Base-by-base conservation (phyloP, 2,888 invertebrate genomes). In the Lithophane leautieri region DNA sequence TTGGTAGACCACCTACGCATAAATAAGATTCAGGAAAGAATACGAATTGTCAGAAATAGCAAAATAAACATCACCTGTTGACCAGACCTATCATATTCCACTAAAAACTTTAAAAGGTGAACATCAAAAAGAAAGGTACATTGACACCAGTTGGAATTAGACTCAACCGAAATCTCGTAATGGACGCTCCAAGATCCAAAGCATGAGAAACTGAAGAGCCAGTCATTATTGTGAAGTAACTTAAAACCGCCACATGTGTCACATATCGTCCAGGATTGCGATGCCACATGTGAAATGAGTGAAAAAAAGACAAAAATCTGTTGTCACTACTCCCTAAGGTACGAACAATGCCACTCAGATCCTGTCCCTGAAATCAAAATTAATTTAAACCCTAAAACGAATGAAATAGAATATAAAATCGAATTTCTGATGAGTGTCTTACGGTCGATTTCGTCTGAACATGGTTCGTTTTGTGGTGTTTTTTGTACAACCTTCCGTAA, bases 201-300 rank as follows among this genome's bases (percentile, higher is more conserved):
- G 93, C 93, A 94, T 94, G 94, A 94, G 94, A 94, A 94, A 92
- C 93, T 94, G 93, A 94, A 95, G 94, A 94, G 92, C 90, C 93
- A 94, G 93, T 95, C 95, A 95, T 95, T 95, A 95, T 95, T 94
- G 94, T 93, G 86, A 89, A 94, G 96, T 95, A 96, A 96, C 95
- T 93, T 90, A 93, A 96, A 94, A 96, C 96, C 95, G 89, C 91
- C 95, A 96, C 96, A 96, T 96, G 96, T 96, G 96, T 95, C 95
- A 93, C 95, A 96, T 95, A 95, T 96, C 96, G 95, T 93, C 94
- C 95, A 95, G 94, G 95, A 96, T 96, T 96, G 96, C 96, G 95
- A 94, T 94, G 95, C 96, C 96, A 96, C 95, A 96, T 96, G 96
- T 96, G 95, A 94, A 95, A 94, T 92, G 89, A 93, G 92, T 76